Conservation (phyloP, 2,113 vertebrate species). For the Ciconia boyciana region DNA sequence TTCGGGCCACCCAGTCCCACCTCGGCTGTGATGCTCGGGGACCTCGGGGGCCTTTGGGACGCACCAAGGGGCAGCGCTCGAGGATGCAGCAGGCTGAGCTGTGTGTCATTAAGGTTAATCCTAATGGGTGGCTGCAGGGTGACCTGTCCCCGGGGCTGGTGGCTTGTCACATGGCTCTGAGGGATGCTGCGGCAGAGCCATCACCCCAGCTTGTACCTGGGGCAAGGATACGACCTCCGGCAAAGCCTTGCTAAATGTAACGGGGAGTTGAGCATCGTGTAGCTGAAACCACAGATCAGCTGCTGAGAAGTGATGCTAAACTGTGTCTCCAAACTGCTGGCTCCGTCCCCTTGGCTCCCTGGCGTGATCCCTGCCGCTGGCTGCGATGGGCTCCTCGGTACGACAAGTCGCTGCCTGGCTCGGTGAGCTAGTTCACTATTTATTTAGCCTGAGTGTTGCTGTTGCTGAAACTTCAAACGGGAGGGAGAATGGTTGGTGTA, state of each 20-base stretch:
- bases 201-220: accelerated
- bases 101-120: not conserved
- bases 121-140: not conserved
- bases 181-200: not conserved
- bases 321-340: accelerated
- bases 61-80: accelerated
- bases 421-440: accelerated
- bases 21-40: accelerated
- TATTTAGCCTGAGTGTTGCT: accelerated
- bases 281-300: not conserved
- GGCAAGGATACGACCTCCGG: not conserved
- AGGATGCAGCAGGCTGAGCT: not conserved
- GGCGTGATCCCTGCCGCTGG: accelerated
- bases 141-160: not conserved
- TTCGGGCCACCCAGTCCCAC: not conserved
- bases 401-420: not conserved
- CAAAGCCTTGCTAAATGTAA: not conserved
- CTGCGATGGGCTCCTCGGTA: not conserved
- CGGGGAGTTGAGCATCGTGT: accelerated
- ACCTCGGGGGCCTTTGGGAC: not conserved
- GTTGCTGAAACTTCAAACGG: accelerated
- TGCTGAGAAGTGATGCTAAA: not conserved
- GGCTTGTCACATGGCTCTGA: not conserved
- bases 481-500: accelerated
- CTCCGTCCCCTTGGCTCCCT: accelerated